Conservation (phyloP, 2,888 invertebrate genomes). For the Hartigia nigra region DNA sequence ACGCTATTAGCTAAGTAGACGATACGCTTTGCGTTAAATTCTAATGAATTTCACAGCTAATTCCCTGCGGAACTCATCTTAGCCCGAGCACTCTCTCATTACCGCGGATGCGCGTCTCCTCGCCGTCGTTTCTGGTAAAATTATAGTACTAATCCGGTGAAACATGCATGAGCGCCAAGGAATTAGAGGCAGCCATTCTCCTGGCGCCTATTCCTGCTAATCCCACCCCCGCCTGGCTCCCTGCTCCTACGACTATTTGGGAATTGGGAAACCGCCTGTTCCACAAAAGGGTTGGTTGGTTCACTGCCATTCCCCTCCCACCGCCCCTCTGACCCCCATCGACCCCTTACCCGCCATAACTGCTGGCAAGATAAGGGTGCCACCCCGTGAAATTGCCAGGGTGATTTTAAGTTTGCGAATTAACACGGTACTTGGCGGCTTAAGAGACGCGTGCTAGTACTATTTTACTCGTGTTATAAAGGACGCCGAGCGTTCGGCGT, state of each 20-base stretch:
- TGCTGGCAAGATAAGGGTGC: constrained; percentile 26
- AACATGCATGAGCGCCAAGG: constrained; percentile 41
- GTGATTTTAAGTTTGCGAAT: constrained; percentile 36
- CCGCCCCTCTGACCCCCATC: constrained; percentile 10
- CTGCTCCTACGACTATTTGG: constrained; percentile 30
- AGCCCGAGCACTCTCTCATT: constrained; percentile 21
- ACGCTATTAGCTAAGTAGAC: constrained; percentile 32
- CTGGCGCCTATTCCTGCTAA: constrained; percentile 32
- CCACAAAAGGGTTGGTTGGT: background rate
- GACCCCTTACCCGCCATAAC: background rate
- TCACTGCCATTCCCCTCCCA: constrained; percentile 1
- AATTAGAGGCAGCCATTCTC: constrained; percentile 32
- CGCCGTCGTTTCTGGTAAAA: constrained; percentile 25
- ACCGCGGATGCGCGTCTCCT: constrained; percentile 17
- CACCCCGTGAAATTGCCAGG: constrained; percentile 22
- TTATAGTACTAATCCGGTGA: constrained; percentile 44
- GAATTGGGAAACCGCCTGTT: constrained; percentile 25
- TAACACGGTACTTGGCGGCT: constrained; percentile 36
- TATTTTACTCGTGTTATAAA: background rate
- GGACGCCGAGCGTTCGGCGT: too few species aligned
- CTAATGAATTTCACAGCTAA: constrained; percentile 40
- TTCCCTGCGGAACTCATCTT: constrained; percentile 20
- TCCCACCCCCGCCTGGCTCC: background rate
- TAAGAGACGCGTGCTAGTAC: constrained; percentile 14
- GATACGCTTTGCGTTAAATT: constrained; percentile 36